These are phyloP conservation scores for Ploceus nigricollis DNA, from an alignment of 2,113 vertebrate species.

Conservation along the genomic window DNA sequence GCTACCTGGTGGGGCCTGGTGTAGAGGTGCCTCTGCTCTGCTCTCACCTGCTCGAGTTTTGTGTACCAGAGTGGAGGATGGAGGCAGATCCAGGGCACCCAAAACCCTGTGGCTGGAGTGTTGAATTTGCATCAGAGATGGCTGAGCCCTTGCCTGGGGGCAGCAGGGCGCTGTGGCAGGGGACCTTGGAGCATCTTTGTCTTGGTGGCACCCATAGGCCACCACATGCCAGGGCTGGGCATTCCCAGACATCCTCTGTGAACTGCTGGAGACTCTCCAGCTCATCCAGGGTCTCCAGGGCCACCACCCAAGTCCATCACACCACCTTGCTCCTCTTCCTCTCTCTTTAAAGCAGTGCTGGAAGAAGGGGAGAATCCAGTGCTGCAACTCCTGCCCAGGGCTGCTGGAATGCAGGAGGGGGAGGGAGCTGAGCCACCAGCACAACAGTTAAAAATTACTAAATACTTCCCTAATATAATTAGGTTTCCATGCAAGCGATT, in stretches of 20 bases:
- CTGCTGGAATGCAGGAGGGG: conserved; percentile 6
- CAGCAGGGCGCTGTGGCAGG: neutral
- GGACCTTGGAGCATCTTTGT: neutral
- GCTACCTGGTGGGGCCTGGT: neutral
- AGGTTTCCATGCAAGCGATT: conserved; percentile 19
- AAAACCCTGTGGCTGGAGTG: neutral
- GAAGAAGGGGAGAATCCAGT: neutral
- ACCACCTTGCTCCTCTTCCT: neutral
- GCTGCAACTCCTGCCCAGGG: neutral
- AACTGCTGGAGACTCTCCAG: neutral
- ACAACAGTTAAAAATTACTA: conserved; percentile 46
- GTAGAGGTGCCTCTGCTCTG: neutral
- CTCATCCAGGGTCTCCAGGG: neutral
- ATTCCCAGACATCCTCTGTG: neutral
- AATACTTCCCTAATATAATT: conserved; percentile 30
- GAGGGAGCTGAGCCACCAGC: neutral
- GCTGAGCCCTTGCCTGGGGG: fast-evolving
- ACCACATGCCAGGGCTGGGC: neutral
- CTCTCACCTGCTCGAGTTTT: neutral
- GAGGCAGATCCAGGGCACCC: neutral
- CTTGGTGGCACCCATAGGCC: fast-evolving
- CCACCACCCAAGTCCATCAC: neutral
- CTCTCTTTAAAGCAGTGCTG: fast-evolving
- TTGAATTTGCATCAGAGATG: neutral
- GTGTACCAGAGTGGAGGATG: neutral